Percentiles rank a stretch among this genome's conserved stretches.
Evolutionary conservation across 1,140 invertebrate genomes (phyloP).

Genomic region (Panagrolaimus sp.): DNA sequence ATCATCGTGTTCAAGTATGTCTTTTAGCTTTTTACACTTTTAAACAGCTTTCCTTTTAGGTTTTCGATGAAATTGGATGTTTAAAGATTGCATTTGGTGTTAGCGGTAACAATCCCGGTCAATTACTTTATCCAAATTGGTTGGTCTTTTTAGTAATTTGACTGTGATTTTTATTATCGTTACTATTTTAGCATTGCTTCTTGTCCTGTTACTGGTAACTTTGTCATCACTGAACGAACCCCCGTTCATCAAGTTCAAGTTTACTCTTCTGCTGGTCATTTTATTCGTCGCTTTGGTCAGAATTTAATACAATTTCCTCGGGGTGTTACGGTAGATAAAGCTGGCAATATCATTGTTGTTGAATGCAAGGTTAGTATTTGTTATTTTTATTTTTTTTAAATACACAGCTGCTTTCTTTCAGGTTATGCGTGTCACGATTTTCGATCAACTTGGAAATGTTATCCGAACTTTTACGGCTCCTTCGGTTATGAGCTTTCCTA

Average conservation of each 20-base stretch:
- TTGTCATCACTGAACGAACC: conserved; percentile 14
- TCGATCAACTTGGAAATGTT: conserved; percentile 1
- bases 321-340: not conserved
- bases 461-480: not conserved
- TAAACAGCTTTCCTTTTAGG: no score
- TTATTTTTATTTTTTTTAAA: no score
- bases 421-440: conserved; percentile 9
- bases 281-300: conserved; percentile 15
- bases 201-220: not conserved
- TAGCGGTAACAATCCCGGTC: not conserved
- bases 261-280: conserved; percentile 10
- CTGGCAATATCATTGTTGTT: conserved; percentile 8
- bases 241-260: conserved; percentile 17
- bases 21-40: no score
- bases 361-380: conserved; percentile 6
- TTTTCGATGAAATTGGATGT: not conserved
- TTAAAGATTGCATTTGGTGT: not conserved
- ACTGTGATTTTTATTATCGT: no score
- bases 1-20: conserved; percentile 9
- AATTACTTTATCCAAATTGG: conserved; percentile 20
- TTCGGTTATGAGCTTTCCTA: not conserved
- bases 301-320: conserved; percentile 3
- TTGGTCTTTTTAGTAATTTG: not conserved
- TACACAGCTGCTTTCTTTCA: no score
- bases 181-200: not conserved